Percentiles rank a stretch among this genome's conserved stretches.
Conservation (phyloP, 1,140 invertebrate genomes). For the Hypothenemus hampei region DNA sequence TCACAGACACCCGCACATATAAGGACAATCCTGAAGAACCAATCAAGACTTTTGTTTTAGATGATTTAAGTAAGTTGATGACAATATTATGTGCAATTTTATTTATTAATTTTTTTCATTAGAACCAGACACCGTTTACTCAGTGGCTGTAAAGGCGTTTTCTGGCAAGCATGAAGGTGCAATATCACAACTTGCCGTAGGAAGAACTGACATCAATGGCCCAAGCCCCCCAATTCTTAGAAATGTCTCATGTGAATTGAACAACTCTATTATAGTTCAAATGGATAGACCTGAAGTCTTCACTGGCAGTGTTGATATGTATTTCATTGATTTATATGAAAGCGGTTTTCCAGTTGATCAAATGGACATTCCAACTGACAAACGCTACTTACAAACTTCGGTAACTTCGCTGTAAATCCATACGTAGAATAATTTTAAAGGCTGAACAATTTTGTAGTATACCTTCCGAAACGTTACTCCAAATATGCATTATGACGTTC, state of each 20-base stretch:
- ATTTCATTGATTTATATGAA: conserved; percentile 23
- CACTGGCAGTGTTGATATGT: conserved; percentile 13
- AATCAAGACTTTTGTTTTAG: conserved; percentile 52
- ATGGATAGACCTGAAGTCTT: conserved; percentile 8
- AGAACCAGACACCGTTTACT: conserved; percentile 79
- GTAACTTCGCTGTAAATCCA: conserved; percentile 11
- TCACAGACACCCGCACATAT: conserved; percentile 58
- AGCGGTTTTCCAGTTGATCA: conserved; percentile 7
- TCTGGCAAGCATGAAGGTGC: conserved; percentile 69
- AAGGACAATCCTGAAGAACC: conserved; percentile 48
- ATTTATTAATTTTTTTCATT: background rate
- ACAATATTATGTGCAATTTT: background rate
- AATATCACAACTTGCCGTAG: conserved; percentile 64
- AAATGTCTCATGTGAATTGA: conserved; percentile 71
- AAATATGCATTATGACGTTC: conserved; percentile 62
- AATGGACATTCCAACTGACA: conserved; percentile 8
- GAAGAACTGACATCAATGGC: conserved; percentile 74
- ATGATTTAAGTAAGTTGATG: conserved; percentile 58
- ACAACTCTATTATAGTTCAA: conserved; percentile 20
- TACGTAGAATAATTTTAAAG: background rate
- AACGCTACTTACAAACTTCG: conserved; percentile 1
- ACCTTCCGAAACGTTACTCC: conserved; percentile 68
- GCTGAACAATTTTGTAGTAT: conserved; percentile 52
- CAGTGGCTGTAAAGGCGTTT: conserved; percentile 78
- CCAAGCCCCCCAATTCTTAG: conserved; percentile 73